Conservation (phyloP, 2,797 vertebrate genomes). For the Melanotaenia parkinsoni region DNA sequence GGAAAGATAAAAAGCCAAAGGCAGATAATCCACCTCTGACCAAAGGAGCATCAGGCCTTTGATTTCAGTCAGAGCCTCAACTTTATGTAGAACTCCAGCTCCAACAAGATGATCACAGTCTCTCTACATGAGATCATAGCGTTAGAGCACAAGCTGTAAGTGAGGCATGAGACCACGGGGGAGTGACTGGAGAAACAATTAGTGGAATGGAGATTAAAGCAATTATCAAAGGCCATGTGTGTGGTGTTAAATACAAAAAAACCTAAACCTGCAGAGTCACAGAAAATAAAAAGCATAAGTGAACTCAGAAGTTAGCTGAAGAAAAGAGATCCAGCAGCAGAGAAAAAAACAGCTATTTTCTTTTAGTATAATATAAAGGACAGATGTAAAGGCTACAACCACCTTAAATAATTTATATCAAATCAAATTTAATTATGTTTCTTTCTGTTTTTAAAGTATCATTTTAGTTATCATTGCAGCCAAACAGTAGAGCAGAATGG, state of each 20-base stretch:
- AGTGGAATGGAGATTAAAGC: conserved; percentile 37
- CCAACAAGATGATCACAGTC: conserved; percentile 12
- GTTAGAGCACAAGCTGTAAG: background rate
- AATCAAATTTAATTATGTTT: background rate
- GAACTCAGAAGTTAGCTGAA: background rate
- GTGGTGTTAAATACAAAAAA: conserved; percentile 25
- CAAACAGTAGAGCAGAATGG: background rate
- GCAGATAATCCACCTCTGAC: conserved; percentile 27
- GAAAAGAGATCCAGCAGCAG: background rate
- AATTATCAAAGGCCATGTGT: conserved; percentile 25
- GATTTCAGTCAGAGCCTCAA: conserved; percentile 19
- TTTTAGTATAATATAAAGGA: background rate
- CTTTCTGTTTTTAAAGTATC: background rate
- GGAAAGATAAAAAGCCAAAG: conserved; percentile 42
- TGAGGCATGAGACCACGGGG: conserved; percentile 5
- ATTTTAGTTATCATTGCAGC: background rate
- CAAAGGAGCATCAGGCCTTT: conserved; percentile 22
- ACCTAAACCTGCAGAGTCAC: conserved; percentile 9
- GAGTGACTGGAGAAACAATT: conserved; percentile 34
- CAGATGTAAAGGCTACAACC: background rate
- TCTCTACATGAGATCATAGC: background rate
- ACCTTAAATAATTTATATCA: background rate
- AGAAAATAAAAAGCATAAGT: background rate
- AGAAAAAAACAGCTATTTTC: background rate
- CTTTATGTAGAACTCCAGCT: background rate